Evolutionary conservation across 2,797 vertebrate species (phyloP).

Genomic region (Cyprinella venusta): DNA sequence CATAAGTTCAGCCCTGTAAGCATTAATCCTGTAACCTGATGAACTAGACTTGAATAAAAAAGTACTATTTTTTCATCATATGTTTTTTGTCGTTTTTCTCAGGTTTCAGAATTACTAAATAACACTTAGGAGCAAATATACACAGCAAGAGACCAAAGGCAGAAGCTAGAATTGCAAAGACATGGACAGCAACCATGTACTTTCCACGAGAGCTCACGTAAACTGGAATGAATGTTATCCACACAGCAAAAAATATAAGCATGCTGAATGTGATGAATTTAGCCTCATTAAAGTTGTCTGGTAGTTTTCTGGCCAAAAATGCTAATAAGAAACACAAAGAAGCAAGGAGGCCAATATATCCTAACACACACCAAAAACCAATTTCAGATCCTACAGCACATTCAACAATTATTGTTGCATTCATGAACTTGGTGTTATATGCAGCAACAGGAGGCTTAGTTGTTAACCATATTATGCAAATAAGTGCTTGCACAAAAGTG

Average conservation of each 20-base stretch:
- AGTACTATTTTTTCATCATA: constrained; percentile 66
- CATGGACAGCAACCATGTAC: constrained; percentile 76
- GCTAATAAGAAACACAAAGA: constrained; percentile 74
- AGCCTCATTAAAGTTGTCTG: constrained; percentile 78
- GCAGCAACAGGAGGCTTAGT: constrained; percentile 70
- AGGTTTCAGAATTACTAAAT: constrained; percentile 74
- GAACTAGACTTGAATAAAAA: no score
- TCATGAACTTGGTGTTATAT: constrained; percentile 67
- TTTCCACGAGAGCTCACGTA: constrained; percentile 78
- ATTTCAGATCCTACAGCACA: constrained; percentile 74
- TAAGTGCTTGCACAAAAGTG: constrained; percentile 71
- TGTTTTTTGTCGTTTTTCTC: constrained; percentile 71
- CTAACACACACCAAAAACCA: constrained; percentile 76
- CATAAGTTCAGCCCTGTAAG: no score
- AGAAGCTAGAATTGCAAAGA: constrained; percentile 79
- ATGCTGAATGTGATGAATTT: constrained; percentile 81
- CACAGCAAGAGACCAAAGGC: constrained; percentile 74
- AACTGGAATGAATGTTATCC: constrained; percentile 78
- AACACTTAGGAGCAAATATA: constrained; percentile 79
- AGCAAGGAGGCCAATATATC: constrained; percentile 76
- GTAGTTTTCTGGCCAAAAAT: constrained; percentile 75
- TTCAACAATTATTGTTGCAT: constrained; percentile 70
- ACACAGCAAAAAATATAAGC: constrained; percentile 80
- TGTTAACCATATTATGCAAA: constrained; percentile 74
- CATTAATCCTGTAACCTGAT: no score